Evolutionary conservation across 2,113 vertebrate species (phyloP), one percentile per base, ranked within the genome.

Genomic region (Rhinichthys klamathensis): DNA sequence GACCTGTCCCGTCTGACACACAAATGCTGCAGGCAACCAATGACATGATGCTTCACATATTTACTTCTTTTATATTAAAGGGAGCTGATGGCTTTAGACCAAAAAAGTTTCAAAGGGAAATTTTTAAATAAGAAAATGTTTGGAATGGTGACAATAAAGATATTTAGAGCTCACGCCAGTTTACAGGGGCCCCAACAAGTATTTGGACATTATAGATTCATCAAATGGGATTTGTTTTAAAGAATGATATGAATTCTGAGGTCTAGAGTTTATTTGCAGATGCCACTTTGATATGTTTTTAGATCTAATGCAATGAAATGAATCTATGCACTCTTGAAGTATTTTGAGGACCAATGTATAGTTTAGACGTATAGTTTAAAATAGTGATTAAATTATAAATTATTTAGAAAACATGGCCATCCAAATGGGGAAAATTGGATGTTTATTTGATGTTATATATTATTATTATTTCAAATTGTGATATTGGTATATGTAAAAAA

Each of bases 1-100:
- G 89, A 92, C 70, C 88, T 56, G 30, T 30, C 46, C 4, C n/a
- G 60, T 49, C 63, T 30, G 76, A 35, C 27, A 74, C 58, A 89
- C 70, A 41, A 69, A 86, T 78, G 83, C 80, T 78, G 73, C 38
- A 87, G 84, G 21, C 44, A 46, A 54, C 56, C 49, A 88, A 11
- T 56, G 16, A 56, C 49, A 76, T 8, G 41, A 41, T 76, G 21
- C 49, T 76, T 73, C 79, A 32, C 82, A 86, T 80, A 83, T 80
- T 67, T 82, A 49, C 82, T 86, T 25, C 1, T 25, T 11, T 41
- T 83, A 1, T 85, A 78, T 67, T 44, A 83, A 9, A 32, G 8
- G 13, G 25, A 27, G 25, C 27, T 54, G 73, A 76, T 54, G 15
- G n/a, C 44, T 74, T 25, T 49, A 9, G 2, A 6, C n/a, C 16